Percentiles rank a stretch among this genome's conserved stretches.
Evolutionary conservation across 2,797 vertebrate genomes (phyloP).

Genomic region (Lacerta agilis): DNA sequence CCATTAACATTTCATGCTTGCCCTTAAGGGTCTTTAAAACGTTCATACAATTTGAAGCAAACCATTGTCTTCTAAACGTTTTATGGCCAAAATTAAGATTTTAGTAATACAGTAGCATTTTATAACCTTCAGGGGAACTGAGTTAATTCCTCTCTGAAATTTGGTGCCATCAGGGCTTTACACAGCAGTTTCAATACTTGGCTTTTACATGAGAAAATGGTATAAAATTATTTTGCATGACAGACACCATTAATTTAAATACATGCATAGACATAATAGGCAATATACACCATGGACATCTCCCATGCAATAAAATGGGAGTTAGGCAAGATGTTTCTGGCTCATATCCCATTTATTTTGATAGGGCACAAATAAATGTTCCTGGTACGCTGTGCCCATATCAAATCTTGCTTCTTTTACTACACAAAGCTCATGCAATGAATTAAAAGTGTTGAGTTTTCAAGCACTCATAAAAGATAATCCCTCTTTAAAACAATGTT

Average conservation of each 20-base stretch:
- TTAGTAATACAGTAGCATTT: neutral
- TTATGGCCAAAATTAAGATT: neutral
- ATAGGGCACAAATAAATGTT: neutral
- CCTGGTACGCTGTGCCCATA: neutral
- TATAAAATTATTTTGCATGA: neutral
- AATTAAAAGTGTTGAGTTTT: neutral
- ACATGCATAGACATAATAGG: slow-evolving; percentile 11
- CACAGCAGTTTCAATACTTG: neutral
- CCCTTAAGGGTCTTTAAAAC: neutral
- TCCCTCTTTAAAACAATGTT: slow-evolving; percentile 34
- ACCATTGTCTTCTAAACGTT: neutral
- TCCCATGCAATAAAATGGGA: neutral
- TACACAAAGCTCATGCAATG: slow-evolving; percentile 7
- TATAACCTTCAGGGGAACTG: neutral
- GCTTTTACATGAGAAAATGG: neutral
- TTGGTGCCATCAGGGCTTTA: neutral
- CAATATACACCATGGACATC: neutral
- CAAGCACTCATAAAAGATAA: slow-evolving; percentile 4
- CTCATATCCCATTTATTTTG: neutral
- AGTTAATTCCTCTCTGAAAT: slow-evolving; percentile 14
- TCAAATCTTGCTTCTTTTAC: neutral
- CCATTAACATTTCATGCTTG: neutral
- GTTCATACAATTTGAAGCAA: neutral
- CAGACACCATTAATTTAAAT: neutral
- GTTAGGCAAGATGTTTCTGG: neutral